Percentiles rank a stretch among this genome's conserved stretches.
Evolutionary conservation across 2,113 vertebrate genomes (phyloP).

Genomic region (Maccullochella peelii): DNA sequence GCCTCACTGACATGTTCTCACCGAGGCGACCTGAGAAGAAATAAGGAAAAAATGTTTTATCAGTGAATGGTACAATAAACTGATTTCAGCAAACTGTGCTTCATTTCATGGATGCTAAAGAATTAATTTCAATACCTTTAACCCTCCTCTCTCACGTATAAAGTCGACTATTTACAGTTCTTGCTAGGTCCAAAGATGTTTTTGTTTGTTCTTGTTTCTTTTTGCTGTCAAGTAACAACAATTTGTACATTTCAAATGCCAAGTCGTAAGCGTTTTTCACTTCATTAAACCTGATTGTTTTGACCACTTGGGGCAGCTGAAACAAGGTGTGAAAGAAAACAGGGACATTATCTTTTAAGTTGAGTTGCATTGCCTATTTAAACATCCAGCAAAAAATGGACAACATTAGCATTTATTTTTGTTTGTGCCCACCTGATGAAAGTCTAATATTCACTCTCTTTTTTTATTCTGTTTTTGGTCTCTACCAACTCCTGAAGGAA

Average conservation of each 20-base stretch:
- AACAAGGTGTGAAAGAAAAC: too few relatives aligned
- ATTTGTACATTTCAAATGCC: neutral
- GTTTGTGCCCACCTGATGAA: too few relatives aligned
- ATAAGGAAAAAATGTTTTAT: neutral
- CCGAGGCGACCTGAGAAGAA: conserved; percentile 87
- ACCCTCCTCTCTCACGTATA: neutral
- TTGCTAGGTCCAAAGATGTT: neutral
- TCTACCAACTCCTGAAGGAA: neutral
- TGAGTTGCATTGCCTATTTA: too few relatives aligned
- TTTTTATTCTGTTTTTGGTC: too few relatives aligned
- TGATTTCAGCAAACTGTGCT: neutral
- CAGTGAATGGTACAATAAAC: neutral
- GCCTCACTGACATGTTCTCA: conserved; percentile 89
- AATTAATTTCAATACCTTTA: neutral
- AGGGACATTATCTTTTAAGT: too few relatives aligned
- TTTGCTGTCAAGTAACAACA: neutral
- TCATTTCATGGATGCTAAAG: neutral
- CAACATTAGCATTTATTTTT: too few relatives aligned
- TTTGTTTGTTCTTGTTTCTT: neutral
- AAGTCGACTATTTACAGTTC: neutral
- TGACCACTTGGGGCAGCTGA: too few relatives aligned
- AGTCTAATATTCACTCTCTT: too few relatives aligned
- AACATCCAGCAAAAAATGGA: too few relatives aligned
- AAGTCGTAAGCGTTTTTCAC: too few relatives aligned
- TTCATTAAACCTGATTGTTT: too few relatives aligned